phyloP scores from a whole-genome alignment of 2,113 vertebrate species.

The Stigmatopora argus region DNA sequence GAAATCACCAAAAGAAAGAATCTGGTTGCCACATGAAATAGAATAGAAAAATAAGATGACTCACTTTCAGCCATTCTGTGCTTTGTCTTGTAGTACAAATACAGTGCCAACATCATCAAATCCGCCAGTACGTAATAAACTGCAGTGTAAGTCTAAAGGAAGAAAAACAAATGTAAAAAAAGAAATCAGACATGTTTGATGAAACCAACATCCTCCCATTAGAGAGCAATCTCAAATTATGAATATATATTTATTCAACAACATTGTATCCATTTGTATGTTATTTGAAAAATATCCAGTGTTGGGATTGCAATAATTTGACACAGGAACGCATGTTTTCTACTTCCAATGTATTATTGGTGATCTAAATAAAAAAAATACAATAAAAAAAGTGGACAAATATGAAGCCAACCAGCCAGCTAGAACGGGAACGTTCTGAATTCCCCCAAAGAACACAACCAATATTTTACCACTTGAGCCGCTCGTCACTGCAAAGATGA shows the following conservation, averaged over 20 bases:
- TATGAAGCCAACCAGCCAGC: neutral
- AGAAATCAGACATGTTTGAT: neutral
- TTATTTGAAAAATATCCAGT: neutral
- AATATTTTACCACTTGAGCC: neutral
- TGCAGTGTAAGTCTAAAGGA: constrained; percentile 81
- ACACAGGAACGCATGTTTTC: neutral
- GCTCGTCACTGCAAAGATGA: neutral
- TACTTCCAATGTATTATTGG: neutral
- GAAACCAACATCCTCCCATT: neutral
- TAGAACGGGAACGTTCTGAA: neutral
- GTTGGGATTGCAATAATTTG: neutral
- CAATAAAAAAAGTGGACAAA: neutral
- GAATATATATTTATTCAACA: no score
- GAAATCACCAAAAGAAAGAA: no score
- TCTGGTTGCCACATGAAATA: neutral
- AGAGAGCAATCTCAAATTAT: neutral
- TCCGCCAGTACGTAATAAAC: constrained; percentile 89
- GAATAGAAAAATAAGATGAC: neutral
- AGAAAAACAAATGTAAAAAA: neutral
- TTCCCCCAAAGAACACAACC: neutral
- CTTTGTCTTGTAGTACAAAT: constrained; percentile 79
- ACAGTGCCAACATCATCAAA: constrained; percentile 80
- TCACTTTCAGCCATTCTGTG: constrained; percentile 55
- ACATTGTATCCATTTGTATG: neutral
- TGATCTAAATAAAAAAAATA: neutral